These are phyloP conservation scores for Symphodus melops DNA, from an alignment of 2,113 vertebrate genomes.

Conservation along the genomic window DNA sequence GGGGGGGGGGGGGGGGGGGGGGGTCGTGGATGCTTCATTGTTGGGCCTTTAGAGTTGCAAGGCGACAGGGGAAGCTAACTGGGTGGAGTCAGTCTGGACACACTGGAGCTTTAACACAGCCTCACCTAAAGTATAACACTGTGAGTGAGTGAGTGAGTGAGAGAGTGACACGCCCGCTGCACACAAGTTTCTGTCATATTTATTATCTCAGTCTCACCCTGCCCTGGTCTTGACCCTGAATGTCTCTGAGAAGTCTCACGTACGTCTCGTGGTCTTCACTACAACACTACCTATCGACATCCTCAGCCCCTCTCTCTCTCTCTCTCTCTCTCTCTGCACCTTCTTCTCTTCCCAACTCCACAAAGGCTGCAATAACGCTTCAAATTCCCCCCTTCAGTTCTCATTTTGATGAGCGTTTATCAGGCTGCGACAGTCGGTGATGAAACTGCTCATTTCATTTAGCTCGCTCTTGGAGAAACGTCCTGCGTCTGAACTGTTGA, in stretches of 20 bases:
- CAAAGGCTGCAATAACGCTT: constrained; percentile 3
- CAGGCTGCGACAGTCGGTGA: background rate
- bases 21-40: constrained; percentile 66
- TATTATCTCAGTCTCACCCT: no score
- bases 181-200: no score
- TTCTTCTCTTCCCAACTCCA: constrained; percentile 1
- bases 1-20: no score
- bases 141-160: no score
- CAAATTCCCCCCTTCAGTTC: constrained; percentile 2
- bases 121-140: constrained; percentile 46
- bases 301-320: background rate
- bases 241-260: no score
- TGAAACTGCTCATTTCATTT: constrained; percentile 1
- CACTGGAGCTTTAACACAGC: constrained; percentile 35
- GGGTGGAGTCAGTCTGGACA: constrained; percentile 77
- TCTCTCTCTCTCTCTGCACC: background rate
- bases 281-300: no score
- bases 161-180: no score
- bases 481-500: background rate
- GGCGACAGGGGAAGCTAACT: constrained; percentile 68
- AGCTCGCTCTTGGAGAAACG: background rate
- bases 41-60: constrained; percentile 68
- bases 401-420: constrained; percentile 11
- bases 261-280: no score
- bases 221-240: no score